Evolutionary conservation across 2,797 vertebrate species (phyloP), one percentile per base, ranked within the genome.

Genomic region (Enteromius paludinosus): DNA sequence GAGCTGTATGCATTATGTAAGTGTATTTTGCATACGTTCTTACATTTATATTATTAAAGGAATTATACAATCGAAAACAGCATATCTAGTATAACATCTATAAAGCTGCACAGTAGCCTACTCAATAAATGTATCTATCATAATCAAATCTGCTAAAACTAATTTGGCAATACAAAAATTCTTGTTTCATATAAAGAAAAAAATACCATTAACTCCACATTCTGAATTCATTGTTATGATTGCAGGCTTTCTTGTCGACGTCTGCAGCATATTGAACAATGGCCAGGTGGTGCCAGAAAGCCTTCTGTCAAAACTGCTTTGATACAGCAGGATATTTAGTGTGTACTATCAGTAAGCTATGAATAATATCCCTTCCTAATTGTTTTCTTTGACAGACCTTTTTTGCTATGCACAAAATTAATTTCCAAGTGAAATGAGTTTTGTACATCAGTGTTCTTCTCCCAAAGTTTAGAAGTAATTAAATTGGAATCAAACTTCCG

Each of bases 351-450:
- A 64, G 73, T 69, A 70, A 38, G 61, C 77, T 66, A 25, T 38
- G 38, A 81, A 62, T 81, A 62, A n/a, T 72, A 3, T 47, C 65
- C 33, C 38, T 70, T 5, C 41, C 23, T 49, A 84, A 75, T 80
- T 84, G 14, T 68, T 79, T 28, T 69, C 33, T 23, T 30, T 65
- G 41, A 33, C 59, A 49, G 61, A 47, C 28, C 41, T 49, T 64
- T 64, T 65, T 49, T 0, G 3, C 15, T 28, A 35, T 20, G 30
- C 9, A 41, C 12, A 28, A 28, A 79, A 79, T 38, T 41, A 25
- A 79, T 54, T 69, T 56, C 23, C 33, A 56, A 38, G 64, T 79
- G 15, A 79, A 54, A 79, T 79, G 0, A 68, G 15, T 79, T 68
- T 56, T 28, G 14, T 52, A 79, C 25, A 59, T 79, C 52, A 75